These are phyloP conservation scores for Trissolcus basalis DNA, from an alignment of 1,140 invertebrate species.

Conservation along the genomic window DNA sequence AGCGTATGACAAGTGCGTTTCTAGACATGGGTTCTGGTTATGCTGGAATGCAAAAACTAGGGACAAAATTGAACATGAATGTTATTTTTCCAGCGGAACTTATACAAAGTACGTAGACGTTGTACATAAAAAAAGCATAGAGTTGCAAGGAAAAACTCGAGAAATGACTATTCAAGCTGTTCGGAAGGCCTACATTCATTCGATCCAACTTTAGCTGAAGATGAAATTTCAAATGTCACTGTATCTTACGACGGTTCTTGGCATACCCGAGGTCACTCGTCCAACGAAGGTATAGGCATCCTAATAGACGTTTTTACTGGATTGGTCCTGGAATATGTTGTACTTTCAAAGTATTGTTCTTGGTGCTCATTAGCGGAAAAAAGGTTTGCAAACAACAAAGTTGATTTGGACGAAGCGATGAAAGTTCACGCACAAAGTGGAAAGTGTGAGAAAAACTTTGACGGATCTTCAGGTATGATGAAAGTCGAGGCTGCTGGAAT, in stretches of 20 bases:
- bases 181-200: neutral
- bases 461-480: neutral
- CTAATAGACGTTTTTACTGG: slow-evolving; percentile 34
- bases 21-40: slow-evolving; percentile 15
- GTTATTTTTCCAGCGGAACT: slow-evolving; percentile 7
- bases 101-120: slow-evolving; percentile 6
- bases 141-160: slow-evolving; percentile 1
- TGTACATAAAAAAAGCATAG: slow-evolving; percentile 10
- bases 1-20: slow-evolving; percentile 17
- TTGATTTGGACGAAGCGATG: neutral
- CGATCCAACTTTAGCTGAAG: slow-evolving; percentile 3
- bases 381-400: slow-evolving; percentile 4
- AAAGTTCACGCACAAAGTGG: neutral
- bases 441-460: neutral
- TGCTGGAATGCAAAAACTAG: slow-evolving; percentile 8
- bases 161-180: slow-evolving; percentile 5
- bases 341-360: slow-evolving; percentile 26
- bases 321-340: slow-evolving; percentile 17
- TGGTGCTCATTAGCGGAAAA: neutral
- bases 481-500: neutral
- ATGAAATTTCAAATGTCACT: neutral
- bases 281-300: slow-evolving; percentile 26
- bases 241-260: slow-evolving; percentile 38
- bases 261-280: slow-evolving; percentile 32
- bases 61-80: slow-evolving; percentile 14